Evolutionary conservation across 2,797 vertebrate genomes (phyloP).

Genomic region (Chaetophractus vellerosus): DNA sequence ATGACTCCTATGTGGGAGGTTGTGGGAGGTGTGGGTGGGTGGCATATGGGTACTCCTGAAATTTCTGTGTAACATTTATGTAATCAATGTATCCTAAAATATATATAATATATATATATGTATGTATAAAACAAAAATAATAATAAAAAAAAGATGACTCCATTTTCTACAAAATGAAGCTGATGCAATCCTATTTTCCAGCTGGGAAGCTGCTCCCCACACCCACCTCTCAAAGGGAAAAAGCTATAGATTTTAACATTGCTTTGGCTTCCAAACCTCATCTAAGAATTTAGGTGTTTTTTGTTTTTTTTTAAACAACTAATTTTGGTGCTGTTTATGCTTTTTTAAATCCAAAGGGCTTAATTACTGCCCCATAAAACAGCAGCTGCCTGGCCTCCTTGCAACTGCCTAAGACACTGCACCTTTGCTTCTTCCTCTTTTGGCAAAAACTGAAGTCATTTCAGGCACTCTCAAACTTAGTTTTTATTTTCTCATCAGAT

Average conservation of each 20-base stretch:
- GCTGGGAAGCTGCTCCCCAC: slow-evolving; percentile 16
- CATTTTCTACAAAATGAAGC: slow-evolving; percentile 5
- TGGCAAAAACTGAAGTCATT: slow-evolving; percentile 15
- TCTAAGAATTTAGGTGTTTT: neutral
- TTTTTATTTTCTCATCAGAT: neutral
- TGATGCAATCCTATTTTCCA: neutral
- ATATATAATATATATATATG: too few relatives aligned
- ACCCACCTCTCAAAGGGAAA: neutral
- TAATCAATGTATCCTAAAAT: too few relatives aligned
- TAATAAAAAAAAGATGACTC: too few relatives aligned
- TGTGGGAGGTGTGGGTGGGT: too few relatives aligned
- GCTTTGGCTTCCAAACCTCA: neutral
- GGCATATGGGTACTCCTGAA: too few relatives aligned
- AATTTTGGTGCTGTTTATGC: neutral
- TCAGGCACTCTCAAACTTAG: neutral
- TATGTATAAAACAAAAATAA: too few relatives aligned
- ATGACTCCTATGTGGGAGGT: too few relatives aligned
- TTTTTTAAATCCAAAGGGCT: slow-evolving; percentile 7
- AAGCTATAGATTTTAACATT: slow-evolving; percentile 20
- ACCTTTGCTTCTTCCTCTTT: neutral
- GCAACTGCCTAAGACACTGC: neutral
- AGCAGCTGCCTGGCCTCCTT: neutral
- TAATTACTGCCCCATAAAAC: neutral
- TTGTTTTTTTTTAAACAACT: neutral
- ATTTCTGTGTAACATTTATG: too few relatives aligned